Conservation (phyloP, 2,888 invertebrate genomes). For the Hydropsyche betteni region DNA sequence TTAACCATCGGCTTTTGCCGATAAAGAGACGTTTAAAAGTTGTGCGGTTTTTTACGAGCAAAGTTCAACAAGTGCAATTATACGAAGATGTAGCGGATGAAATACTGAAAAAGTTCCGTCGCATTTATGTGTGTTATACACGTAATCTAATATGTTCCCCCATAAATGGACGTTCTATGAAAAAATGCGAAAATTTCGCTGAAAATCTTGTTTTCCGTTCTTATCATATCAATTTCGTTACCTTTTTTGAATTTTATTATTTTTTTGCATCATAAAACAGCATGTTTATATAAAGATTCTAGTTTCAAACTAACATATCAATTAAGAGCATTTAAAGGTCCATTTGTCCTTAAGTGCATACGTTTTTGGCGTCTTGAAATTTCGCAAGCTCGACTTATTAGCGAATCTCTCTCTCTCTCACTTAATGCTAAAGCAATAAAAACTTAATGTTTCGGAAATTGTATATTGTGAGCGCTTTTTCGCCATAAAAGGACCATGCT, state of each 20-base stretch:
- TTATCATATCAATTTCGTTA: too few relatives aligned
- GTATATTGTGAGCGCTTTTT: constrained; percentile 10
- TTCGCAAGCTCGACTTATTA: constrained; percentile 21
- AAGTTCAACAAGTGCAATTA: constrained; percentile 32
- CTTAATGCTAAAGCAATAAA: constrained; percentile 12
- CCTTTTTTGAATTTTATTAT: too few relatives aligned
- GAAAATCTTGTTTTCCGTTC: too few relatives aligned
- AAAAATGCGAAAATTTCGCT: too few relatives aligned
- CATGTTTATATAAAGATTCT: too few relatives aligned
- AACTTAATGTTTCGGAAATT: constrained; percentile 20
- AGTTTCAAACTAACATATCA: too few relatives aligned
- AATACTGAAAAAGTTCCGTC: not conserved
- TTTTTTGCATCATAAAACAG: too few relatives aligned
- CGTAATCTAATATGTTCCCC: too few relatives aligned
- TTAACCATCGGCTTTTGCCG: constrained; percentile 24
- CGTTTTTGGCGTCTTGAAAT: constrained; percentile 8
- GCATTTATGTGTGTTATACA: too few relatives aligned
- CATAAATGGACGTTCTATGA: too few relatives aligned
- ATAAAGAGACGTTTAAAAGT: constrained; percentile 33
- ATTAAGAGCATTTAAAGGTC: too few relatives aligned
- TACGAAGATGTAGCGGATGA: constrained; percentile 22
- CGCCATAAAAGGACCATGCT: not conserved
- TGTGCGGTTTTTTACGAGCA: constrained; percentile 18
- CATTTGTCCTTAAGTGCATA: too few relatives aligned
- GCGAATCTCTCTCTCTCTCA: not conserved